Conservation (phyloP, 1,140 invertebrate species). For the Heliothis subflexa region DNA sequence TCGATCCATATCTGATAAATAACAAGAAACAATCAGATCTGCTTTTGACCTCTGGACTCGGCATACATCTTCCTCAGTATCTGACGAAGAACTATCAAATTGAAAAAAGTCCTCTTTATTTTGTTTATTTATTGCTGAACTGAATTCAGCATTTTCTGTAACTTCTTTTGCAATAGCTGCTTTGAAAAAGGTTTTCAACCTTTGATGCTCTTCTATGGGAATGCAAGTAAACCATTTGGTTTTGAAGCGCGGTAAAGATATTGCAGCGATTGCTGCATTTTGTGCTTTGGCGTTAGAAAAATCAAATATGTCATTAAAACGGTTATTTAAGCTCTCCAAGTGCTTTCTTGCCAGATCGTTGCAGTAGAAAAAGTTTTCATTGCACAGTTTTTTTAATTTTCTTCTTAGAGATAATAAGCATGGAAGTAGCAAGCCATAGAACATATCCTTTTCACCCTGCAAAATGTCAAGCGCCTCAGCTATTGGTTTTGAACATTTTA, state of each 20-base stretch:
- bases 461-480: conserved; percentile 53
- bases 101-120: too few species aligned
- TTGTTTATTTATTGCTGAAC: too few species aligned
- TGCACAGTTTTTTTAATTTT: conserved; percentile 53
- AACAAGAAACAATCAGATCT: too few species aligned
- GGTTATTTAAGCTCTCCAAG: conserved; percentile 42
- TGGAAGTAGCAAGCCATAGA: conserved; percentile 51
- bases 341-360: conserved; percentile 41
- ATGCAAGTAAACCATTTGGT: conserved; percentile 45
- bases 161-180: too few species aligned
- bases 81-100: too few species aligned
- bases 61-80: too few species aligned
- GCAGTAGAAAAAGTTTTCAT: conserved; percentile 44
- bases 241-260: conserved; percentile 26
- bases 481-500: conserved; percentile 53
- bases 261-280: conserved; percentile 45
- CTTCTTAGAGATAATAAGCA: conserved; percentile 50
- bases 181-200: too few species aligned
- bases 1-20: too few species aligned
- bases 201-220: too few species aligned
- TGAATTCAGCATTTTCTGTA: too few species aligned
- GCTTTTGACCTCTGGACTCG: too few species aligned
- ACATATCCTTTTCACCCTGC: conserved; percentile 52
- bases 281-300: conserved; percentile 31
- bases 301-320: conserved; percentile 34